Percentiles rank a stretch among this genome's conserved stretches.
phyloP scores from a whole-genome alignment of 2,888 invertebrate species.

The Aromia moschata region DNA sequence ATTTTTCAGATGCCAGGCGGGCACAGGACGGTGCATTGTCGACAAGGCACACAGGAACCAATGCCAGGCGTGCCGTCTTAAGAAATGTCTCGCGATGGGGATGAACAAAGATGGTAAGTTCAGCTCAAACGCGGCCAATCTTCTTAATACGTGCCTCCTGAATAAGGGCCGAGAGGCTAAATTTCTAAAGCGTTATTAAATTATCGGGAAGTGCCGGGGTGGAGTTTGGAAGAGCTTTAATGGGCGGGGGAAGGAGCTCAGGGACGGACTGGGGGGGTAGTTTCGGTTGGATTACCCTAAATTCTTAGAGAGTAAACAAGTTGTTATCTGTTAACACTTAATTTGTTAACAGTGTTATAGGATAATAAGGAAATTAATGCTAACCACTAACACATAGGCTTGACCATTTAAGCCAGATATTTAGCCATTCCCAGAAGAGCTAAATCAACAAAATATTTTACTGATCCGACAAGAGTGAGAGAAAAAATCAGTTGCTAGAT shows the following conservation, averaged over 20 bases:
- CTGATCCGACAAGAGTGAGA: no score
- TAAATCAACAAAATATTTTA: no score
- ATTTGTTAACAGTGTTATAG: no score
- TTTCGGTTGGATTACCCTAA: no score
- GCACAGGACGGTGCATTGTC: conserved; percentile 95
- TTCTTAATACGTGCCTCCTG: conserved; percentile 32
- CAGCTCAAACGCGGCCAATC: conserved; percentile 24
- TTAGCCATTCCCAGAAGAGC: no score
- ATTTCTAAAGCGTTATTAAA: conserved; percentile 49
- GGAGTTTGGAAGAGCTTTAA: conserved; percentile 20
- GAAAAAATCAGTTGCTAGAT: no score
- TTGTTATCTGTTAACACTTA: no score
- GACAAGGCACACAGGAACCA: conserved; percentile 99
- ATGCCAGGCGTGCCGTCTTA: conserved; percentile 97
- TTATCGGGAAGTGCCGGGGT: conserved; percentile 43
- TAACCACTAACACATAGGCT: no score
- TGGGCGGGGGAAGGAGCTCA: conserved; percentile 10
- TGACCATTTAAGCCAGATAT: no score
- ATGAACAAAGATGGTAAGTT: conserved; percentile 96
- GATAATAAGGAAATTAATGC: no score
- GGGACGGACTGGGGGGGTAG: conserved; percentile 20
- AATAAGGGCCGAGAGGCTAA: conserved; percentile 39
- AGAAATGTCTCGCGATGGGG: conserved; percentile 98
- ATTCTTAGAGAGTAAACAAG: no score
- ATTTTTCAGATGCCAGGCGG: conserved; percentile 95